Evolutionary conservation across 1,140 invertebrate species (phyloP), one percentile per base, ranked within the genome.

Genomic region (Lerema accius): DNA sequence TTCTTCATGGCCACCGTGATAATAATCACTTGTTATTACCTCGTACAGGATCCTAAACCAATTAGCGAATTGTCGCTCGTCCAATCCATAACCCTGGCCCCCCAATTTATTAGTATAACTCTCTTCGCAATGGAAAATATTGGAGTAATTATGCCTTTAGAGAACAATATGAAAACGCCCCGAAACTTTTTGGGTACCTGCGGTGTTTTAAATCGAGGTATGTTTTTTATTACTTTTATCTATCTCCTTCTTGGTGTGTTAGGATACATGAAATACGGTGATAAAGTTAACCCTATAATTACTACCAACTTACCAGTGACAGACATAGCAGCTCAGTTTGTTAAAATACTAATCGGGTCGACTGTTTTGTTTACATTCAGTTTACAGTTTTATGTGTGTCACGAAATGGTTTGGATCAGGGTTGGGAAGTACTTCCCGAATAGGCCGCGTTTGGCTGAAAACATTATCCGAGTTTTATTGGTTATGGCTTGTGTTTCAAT

Each of bases 321-420:
- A 7, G 10, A 50, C 10, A 35, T 50, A 32, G 48, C 48, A 14
- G 48, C 48, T 15, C 48, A 50, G 10, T 15, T 50, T 32, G 48
- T 50, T 32, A 50, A 50, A 32, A 28, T 50, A 10, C 28, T 50
- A 7, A 32, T 50, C 10, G 48, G 26, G 14, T 50, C 48, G 11
- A 50, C 48, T 13, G 48, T 50, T 0, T 28, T 50, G 1, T 35
- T 50, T 6, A 32, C 48, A 3, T 50, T 50, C 28, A 50, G 48
- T 14, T 14, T 50, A 15, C 48, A 50, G 10, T 50, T 50, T 32
- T 50, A 50, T 14, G 48, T 50, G 5, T 50, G 48, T 11, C 48
- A 32, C 13, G 48, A 50, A 13, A 50, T 50, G 48, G 19, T 50
- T 35, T 50, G 48, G 48, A 35, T 15, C 7, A 35, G 48, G 48